These are phyloP conservation scores for Carterocephalus palaemon DNA, from an alignment of 2,888 invertebrate genomes.

Conservation along the genomic window DNA sequence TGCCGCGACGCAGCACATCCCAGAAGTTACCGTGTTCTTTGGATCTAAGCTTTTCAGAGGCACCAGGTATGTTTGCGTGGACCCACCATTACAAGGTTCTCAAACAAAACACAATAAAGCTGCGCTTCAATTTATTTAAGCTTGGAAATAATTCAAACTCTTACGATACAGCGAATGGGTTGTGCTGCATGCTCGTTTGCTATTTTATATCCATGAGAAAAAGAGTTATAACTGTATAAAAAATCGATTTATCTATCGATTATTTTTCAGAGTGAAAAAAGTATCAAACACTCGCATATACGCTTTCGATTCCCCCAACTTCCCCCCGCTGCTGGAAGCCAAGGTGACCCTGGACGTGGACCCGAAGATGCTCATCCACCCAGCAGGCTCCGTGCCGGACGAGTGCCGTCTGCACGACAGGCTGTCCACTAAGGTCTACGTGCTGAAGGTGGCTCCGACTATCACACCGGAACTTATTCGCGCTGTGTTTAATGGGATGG, in stretches of 20 bases:
- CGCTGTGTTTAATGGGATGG: slow-evolving; percentile 85
- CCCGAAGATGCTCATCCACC: slow-evolving; percentile 73
- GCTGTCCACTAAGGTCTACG: slow-evolving; percentile 89
- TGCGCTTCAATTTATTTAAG: neutral
- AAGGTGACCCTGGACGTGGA: slow-evolving; percentile 84
- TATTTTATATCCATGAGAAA: no score
- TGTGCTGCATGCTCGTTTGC: no score
- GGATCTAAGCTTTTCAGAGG: slow-evolving; percentile 93
- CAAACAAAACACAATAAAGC: no score
- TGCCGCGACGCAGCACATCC: slow-evolving; percentile 92
- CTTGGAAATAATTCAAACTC: neutral
- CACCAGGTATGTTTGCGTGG: slow-evolving; percentile 76
- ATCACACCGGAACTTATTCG: slow-evolving; percentile 88
- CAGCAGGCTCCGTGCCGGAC: slow-evolving; percentile 61
- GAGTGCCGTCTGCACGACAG: slow-evolving; percentile 85
- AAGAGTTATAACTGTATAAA: neutral
- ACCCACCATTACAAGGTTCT: neutral
- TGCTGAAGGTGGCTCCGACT: slow-evolving; percentile 93
- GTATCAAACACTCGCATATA: slow-evolving; percentile 85
- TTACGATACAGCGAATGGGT: no score
- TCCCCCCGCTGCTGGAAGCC: slow-evolving; percentile 84
- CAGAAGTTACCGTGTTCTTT: slow-evolving; percentile 96
- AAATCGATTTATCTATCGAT: no score
- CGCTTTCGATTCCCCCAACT: slow-evolving; percentile 94
- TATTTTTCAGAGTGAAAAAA: slow-evolving; percentile 86